A percentile compares a stretch with the other conserved stretches of the same genome.
phyloP scores from a whole-genome alignment of 1,140 invertebrate species.

The Drosophila busckii region DNA sequence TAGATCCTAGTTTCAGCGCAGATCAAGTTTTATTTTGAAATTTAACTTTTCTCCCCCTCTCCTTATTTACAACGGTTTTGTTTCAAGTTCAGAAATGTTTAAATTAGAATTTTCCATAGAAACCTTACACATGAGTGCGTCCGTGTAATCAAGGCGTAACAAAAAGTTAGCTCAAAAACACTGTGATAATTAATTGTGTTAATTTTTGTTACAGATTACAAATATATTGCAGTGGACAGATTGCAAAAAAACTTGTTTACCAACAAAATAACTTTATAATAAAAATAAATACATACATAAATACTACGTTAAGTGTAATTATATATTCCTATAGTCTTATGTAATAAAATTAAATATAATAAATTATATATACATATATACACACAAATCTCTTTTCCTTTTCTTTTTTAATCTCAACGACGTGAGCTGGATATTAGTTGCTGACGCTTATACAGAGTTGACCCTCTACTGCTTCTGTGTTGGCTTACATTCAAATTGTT shows the following conservation, averaged over 20 bases:
- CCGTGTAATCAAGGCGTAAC: too few species aligned
- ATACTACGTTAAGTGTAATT: conserved; percentile 41
- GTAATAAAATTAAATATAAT: conserved; percentile 38
- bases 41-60: too few species aligned
- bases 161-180: too few species aligned
- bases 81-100: too few species aligned
- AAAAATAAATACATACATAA: conserved; percentile 24
- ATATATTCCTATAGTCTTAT: conserved; percentile 66
- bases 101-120: too few species aligned
- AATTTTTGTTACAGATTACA: conserved; percentile 23
- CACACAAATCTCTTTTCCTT: conserved; percentile 1
- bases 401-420: conserved; percentile 1
- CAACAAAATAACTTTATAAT: conserved; percentile 26
- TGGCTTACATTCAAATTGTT: neutral
- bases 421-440: conserved; percentile 87
- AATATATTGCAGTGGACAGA: conserved; percentile 45
- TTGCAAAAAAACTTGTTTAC: conserved; percentile 44
- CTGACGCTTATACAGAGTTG: conserved; percentile 86
- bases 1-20: too few species aligned
- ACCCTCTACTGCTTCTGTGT: conserved; percentile 20
- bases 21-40: too few species aligned
- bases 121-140: too few species aligned
- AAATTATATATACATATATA: conserved; percentile 30
- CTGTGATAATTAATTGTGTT: too few species aligned
- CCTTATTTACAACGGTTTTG: too few species aligned